Evolutionary conservation across 2,888 invertebrate genomes (phyloP).

Genomic region (Platycnemis pennipes): DNA sequence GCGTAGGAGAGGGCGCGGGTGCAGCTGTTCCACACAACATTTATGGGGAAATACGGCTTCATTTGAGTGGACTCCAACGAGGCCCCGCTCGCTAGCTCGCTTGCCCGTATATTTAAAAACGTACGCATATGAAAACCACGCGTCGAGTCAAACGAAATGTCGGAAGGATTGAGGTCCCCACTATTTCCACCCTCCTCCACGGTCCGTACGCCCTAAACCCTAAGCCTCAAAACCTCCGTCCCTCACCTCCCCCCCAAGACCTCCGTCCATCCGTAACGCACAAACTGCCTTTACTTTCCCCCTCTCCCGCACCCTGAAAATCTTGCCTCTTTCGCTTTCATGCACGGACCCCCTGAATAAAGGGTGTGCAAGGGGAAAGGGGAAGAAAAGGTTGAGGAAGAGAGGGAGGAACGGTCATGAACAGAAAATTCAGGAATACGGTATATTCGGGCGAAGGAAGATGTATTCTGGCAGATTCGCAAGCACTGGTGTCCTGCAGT

Average conservation of each 20-base stretch:
- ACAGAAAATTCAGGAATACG: not conserved
- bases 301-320: not conserved
- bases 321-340: not conserved
- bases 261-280: not conserved
- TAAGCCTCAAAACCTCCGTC: too few species aligned
- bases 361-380: not conserved
- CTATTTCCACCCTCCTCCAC: not conserved
- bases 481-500: not conserved
- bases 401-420: not conserved
- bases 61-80: conserved; percentile 39
- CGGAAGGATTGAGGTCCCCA: conserved; percentile 47
- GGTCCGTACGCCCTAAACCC: not conserved
- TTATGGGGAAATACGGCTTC: conserved; percentile 67
- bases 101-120: conserved; percentile 60
- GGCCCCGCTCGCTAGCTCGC: conserved; percentile 18
- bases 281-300: not conserved
- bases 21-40: conserved; percentile 62
- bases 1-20: conserved; percentile 44
- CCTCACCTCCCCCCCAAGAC: too few species aligned
- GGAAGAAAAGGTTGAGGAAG: not conserved
- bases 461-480: not conserved
- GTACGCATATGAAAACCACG: conserved; percentile 59
- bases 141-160: conserved; percentile 41
- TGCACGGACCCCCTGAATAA: not conserved
- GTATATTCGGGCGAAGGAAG: not conserved